phyloP scores from a whole-genome alignment of 2,888 invertebrate species.

The Amiota communis region DNA sequence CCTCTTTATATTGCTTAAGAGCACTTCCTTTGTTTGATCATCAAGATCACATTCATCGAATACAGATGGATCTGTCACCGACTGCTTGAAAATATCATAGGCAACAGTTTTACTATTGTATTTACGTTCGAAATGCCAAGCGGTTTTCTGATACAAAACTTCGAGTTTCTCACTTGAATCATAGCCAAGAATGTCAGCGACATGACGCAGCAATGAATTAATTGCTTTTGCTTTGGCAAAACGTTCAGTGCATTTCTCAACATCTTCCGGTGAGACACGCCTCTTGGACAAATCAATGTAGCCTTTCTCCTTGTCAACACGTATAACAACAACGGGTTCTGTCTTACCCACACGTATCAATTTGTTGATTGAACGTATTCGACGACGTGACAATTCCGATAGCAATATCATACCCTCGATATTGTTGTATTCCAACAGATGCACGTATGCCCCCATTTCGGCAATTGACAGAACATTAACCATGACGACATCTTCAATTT shows the following conservation, averaged over 20 bases:
- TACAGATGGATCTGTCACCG: conserved; percentile 94
- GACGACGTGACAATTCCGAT: conserved; percentile 96
- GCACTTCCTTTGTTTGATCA: conserved; percentile 90
- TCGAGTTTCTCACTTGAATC: conserved; percentile 94
- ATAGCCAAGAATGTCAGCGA: conserved; percentile 94
- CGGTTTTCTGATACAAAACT: conserved; percentile 95
- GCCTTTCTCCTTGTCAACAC: conserved; percentile 99
- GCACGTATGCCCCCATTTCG: conserved; percentile 99
- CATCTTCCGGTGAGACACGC: conserved; percentile 97
- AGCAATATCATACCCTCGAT: conserved; percentile 99
- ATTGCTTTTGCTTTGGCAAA: conserved; percentile 99
- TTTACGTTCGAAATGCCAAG: conserved; percentile 98
- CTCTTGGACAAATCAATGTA: conserved; percentile 99
- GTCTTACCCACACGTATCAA: conserved; percentile 98
- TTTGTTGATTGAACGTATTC: conserved; percentile 99
- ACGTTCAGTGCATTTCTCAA: conserved; percentile 97
- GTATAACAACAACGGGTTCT: conserved; percentile 98
- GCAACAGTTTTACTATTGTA: conserved; percentile 96
- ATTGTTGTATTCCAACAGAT: conserved; percentile 97
- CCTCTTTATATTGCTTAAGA: conserved; percentile 94
- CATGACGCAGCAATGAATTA: conserved; percentile 97
- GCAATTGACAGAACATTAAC: conserved; percentile 98
- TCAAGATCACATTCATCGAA: conserved; percentile 97
- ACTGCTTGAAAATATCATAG: conserved; percentile 98
- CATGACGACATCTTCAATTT: conserved; percentile 99